phyloP scores from a whole-genome alignment of 2,888 invertebrate species.

The Rapana venosa region DNA sequence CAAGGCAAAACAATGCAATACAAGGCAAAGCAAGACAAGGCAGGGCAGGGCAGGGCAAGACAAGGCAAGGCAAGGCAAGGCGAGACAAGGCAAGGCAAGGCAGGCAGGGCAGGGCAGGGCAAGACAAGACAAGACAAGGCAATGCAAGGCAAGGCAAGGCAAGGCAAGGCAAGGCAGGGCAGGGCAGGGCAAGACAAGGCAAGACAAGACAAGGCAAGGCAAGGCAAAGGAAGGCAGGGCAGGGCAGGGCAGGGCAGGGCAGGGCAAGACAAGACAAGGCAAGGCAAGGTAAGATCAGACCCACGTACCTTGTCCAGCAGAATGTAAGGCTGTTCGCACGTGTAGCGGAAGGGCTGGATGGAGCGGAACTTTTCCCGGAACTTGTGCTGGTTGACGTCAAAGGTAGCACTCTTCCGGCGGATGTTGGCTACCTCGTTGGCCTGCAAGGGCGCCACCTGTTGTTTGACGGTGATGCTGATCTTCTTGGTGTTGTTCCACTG shows the following conservation, averaged over 20 bases:
- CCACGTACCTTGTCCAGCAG: slow-evolving; percentile 65
- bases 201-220: too few species aligned
- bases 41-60: too few species aligned
- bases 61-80: too few species aligned
- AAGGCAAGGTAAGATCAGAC: slow-evolving; percentile 81
- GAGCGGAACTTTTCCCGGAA: slow-evolving; percentile 92
- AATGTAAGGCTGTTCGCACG: slow-evolving; percentile 75
- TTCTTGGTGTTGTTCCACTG: slow-evolving; percentile 97
- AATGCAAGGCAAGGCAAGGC: background rate
- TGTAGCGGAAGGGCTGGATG: slow-evolving; percentile 77
- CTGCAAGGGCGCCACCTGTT: slow-evolving; percentile 95
- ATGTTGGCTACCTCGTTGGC: slow-evolving; percentile 95
- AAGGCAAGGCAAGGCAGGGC: slow-evolving; percentile 78
- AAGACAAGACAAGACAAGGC: too few species aligned
- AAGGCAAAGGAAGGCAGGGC: too few species aligned
- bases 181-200: too few species aligned
- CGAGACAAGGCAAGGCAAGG: too few species aligned
- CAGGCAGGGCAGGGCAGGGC: too few species aligned
- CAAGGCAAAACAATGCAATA: too few species aligned
- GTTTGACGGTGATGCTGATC: slow-evolving; percentile 92
- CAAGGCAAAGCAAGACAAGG: too few species aligned
- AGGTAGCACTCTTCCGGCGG: slow-evolving; percentile 89
- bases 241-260: too few species aligned
- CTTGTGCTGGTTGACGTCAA: slow-evolving; percentile 88
- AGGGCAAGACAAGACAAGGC: too few species aligned